Percentiles rank a stretch among this genome's conserved stretches.
These are phyloP conservation scores for Hesperophylax magnus DNA, from an alignment of 1,140 invertebrate genomes.

Conservation along the genomic window DNA sequence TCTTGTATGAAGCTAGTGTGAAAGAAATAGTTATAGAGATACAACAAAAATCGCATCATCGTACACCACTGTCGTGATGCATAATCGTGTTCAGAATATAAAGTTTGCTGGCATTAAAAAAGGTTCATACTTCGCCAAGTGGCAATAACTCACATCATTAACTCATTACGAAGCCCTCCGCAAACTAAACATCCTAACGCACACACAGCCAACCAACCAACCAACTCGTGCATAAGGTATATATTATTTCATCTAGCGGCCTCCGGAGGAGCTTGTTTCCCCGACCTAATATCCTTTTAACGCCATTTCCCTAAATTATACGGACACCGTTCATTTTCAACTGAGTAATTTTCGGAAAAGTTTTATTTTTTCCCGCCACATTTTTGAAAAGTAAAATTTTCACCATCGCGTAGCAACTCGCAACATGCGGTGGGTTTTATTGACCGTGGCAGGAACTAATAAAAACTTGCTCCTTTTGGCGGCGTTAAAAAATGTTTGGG, in stretches of 20 bases:
- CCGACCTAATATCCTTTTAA: not conserved
- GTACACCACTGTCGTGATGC: too few relatives aligned
- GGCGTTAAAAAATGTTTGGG: not conserved
- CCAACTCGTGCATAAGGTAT: too few relatives aligned
- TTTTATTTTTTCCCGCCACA: conserved; percentile 1
- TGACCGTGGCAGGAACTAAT: conserved; percentile 8
- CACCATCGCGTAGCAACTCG: not conserved
- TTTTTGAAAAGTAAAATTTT: not conserved
- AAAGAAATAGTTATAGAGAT: too few relatives aligned
- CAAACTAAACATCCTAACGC: too few relatives aligned
- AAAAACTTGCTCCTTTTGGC: conserved; percentile 7
- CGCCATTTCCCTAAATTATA: not conserved
- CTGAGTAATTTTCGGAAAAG: conserved; percentile 10
- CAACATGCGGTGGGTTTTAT: conserved; percentile 19
- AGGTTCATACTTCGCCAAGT: too few relatives aligned
- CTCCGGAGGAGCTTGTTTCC: not conserved
- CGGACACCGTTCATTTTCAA: not conserved
- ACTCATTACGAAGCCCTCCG: not conserved
- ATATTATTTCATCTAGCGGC: too few relatives aligned
- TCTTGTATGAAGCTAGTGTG: too few relatives aligned
- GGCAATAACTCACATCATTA: not conserved
- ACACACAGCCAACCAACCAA: too few relatives aligned
- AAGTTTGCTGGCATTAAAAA: too few relatives aligned
- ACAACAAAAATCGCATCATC: too few relatives aligned
- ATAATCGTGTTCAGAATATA: too few relatives aligned